Evolutionary conservation across 2,113 vertebrate species (phyloP).

Genomic region (Gavia stellata): DNA sequence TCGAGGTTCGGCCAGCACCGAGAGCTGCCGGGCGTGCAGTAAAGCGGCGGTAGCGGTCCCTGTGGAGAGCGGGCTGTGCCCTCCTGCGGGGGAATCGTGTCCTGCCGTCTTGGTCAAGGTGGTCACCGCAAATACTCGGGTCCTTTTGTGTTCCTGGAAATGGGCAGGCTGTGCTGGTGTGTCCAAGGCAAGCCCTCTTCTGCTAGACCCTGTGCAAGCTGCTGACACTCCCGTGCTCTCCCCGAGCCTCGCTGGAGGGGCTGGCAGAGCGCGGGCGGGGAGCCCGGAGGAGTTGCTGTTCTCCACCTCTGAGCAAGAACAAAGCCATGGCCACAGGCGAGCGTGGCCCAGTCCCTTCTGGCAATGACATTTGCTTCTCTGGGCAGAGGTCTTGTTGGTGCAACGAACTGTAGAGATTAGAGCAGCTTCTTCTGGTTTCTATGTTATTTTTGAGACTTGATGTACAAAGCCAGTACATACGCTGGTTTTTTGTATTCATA

Average conservation of each 20-base stretch:
- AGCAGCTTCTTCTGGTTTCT: background rate
- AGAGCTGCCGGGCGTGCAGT: background rate
- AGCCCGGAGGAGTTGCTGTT: background rate
- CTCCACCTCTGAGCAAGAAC: background rate
- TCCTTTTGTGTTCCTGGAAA: too few species aligned
- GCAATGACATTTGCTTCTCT: fast-evolving
- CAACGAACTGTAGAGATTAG: background rate
- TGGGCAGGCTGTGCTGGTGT: background rate
- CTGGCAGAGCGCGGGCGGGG: background rate
- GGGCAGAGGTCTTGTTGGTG: background rate
- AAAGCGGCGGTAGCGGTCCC: background rate
- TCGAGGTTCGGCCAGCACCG: background rate
- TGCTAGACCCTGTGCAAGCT: background rate
- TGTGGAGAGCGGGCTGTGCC: background rate
- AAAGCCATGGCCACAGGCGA: fast-evolving
- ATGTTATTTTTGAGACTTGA: background rate
- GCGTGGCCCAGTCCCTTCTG: fast-evolving
- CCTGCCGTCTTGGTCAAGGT: background rate
- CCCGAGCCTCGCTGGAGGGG: too few species aligned
- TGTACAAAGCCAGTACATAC: fast-evolving
- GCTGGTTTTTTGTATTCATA: fast-evolving
- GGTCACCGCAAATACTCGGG: background rate
- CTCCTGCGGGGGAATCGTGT: too few species aligned
- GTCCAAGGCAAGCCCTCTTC: background rate
- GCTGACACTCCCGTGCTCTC: too few species aligned